Evolutionary conservation across 1,140 invertebrate genomes (phyloP).

Genomic region (Cydia amplana): DNA sequence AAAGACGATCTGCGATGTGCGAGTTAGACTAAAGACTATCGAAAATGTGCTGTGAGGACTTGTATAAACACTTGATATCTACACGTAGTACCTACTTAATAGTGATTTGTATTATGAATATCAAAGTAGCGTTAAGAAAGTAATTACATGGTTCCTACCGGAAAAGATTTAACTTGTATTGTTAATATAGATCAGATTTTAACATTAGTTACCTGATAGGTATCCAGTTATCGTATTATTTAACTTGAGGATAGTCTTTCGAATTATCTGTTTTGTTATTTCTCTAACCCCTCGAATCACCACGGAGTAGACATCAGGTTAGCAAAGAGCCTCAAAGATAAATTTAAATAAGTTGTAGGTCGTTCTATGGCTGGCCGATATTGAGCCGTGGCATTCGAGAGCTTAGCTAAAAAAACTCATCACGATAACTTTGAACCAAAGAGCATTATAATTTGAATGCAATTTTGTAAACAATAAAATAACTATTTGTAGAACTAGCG

Average conservation of each 20-base stretch:
- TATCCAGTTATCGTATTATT: slow-evolving; percentile 31
- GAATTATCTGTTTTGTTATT: slow-evolving; percentile 18
- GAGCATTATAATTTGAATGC: slow-evolving; percentile 22
- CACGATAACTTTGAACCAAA: slow-evolving; percentile 27
- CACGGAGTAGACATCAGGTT: too few relatives aligned
- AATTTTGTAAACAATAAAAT: slow-evolving; percentile 28
- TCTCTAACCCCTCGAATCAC: too few relatives aligned
- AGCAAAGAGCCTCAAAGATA: too few relatives aligned
- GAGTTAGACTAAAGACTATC: slow-evolving; percentile 31
- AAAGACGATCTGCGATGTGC: slow-evolving; percentile 17
- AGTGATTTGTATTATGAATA: slow-evolving; percentile 45
- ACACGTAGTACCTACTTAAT: slow-evolving; percentile 47
- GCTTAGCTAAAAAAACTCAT: slow-evolving; percentile 6
- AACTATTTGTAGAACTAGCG: slow-evolving; percentile 25
- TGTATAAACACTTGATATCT: slow-evolving; percentile 21
- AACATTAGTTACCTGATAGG: slow-evolving; percentile 62
- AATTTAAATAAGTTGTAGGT: too few relatives aligned
- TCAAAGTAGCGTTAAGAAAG: slow-evolving; percentile 45
- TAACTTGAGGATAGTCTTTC: slow-evolving; percentile 18
- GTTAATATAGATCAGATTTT: slow-evolving; percentile 57
- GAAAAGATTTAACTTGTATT: slow-evolving; percentile 53
- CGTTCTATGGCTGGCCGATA: too few relatives aligned
- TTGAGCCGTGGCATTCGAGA: too few relatives aligned
- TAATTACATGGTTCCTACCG: slow-evolving; percentile 74
- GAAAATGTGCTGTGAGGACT: slow-evolving; percentile 46